phyloP scores from a whole-genome alignment of 2,797 vertebrate species.

The Tiaroga cobitis region DNA sequence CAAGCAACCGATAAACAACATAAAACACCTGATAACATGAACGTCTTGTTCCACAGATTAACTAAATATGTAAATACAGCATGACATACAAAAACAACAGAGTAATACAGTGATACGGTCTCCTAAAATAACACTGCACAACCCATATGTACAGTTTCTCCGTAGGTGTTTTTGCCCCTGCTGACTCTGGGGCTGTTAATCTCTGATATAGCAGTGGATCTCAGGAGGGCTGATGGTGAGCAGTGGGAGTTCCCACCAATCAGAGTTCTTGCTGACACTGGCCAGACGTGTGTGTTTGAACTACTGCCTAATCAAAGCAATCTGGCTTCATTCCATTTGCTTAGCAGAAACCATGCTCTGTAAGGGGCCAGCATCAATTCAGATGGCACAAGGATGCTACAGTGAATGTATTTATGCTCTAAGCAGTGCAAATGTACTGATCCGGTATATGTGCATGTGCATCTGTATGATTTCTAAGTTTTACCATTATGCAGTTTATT shows the following conservation, averaged over 20 bases:
- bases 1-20: background rate
- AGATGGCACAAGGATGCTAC: slow-evolving; percentile 26
- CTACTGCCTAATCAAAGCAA: slow-evolving; percentile 62
- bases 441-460: background rate
- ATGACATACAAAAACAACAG: background rate
- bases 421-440: background rate
- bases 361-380: slow-evolving; percentile 46
- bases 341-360: slow-evolving; percentile 58
- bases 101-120: background rate
- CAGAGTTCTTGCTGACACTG: slow-evolving; percentile 42
- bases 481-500: background rate
- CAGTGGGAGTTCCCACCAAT: slow-evolving; percentile 43
- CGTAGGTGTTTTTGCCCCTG: slow-evolving; percentile 3
- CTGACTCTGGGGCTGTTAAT: slow-evolving; percentile 34
- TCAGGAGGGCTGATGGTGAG: slow-evolving; percentile 37
- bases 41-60: background rate
- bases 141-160: slow-evolving; percentile 7
- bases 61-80: background rate
- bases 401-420: background rate
- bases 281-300: slow-evolving; percentile 48
- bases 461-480: background rate
- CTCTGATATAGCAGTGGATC: slow-evolving; percentile 41
- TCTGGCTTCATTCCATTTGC: slow-evolving; percentile 57
- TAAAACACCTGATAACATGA: background rate
- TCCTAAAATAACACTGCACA: slow-evolving; percentile 10